Evolutionary conservation across 2,888 invertebrate genomes (phyloP), one percentile per base, ranked within the genome.

Genomic region (Brachyopa scutellaris): DNA sequence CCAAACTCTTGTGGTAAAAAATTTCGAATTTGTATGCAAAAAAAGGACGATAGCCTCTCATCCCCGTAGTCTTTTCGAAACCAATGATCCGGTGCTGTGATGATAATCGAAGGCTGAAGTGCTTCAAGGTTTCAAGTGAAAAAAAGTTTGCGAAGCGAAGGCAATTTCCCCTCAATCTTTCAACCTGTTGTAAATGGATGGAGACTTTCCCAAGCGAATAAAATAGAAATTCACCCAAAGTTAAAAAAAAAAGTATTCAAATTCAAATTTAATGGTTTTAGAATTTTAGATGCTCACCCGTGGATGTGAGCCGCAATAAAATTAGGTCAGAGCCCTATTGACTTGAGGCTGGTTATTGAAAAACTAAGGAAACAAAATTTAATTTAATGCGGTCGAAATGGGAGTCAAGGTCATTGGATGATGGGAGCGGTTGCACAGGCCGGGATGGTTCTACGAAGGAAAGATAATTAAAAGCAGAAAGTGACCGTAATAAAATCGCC

Each of bases 31-130:
- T 55, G 33, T 67, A 26, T 45, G 67, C 55, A 59, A 26, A 57
- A 47, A 64, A 51, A 31, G 15, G 13, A 19, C 17, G 7, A 0
- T 29, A 15, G 11, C n/a, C 13, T 9, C n/a, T 64, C 36, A 15
- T 38, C n/a, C n/a, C 6, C 40, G 33, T 29, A 21, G 31, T 74
- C 57, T 42, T 53, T 76, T 53, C 7, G 42, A 33, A 76, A 45
- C 36, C 66, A 76, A 59, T 79, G 73, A 79, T 59, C 57, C 38
- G 42, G 33, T 72, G 51, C 33, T 40, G 64, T 31, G 57, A 64
- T 59, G 53, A 77, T 69, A 59, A 78, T 72, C 57, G 72, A 72
- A 59, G 29, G 40, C n/a, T n/a, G n/a, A n/a, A n/a, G n/a, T n/a
- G n/a, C n/a, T 66, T 66, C 53, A 79, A 4, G 36, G 51, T 47